Evolutionary conservation across 2,113 vertebrate genomes (phyloP), one percentile per base, ranked within the genome.

Genomic region (Corythaeola cristata): DNA sequence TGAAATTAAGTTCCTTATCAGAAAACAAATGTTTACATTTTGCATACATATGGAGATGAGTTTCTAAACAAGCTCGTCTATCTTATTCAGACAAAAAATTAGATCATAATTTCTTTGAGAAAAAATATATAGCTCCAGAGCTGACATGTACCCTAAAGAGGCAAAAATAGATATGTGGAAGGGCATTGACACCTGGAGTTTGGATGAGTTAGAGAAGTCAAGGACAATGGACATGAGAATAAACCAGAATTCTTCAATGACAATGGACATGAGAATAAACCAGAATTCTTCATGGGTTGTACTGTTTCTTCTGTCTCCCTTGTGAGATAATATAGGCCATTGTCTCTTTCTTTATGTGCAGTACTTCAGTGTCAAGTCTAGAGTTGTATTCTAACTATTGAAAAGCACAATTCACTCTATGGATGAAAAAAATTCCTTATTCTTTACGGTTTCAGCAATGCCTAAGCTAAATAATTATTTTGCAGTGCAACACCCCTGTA

Each of bases 21-120:
- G 74, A 81, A 97, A 95, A 95, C 32, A 77, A 21, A 44, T 75
- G 30, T 66, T 96, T 92, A 83, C 89, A n/a, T 26, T 89, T 90
- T 93, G 12, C 5, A 8, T 55, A 33, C 55, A 23, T 16, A 17
- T 35, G 16, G 9, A 81, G 27, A 30, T 22, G 12, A 39, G 16
- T 64, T 19, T 96, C 86, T 95, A 94, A 44, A 73, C 60, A 71
- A 74, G n/a, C 3, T 93, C 79, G 92, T 88, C 68, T 94, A 96
- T 96, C 94, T 88, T 88, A 78, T 69, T 84, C 56, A 89, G 68
- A 14, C 85, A 96, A 88, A 90, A 37, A 68, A 95, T 23, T 33
- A 82, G 2, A 30, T 60, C 13, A 7, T 19, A 23, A 32, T 45
- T 73, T 73, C 14, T 21, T 21, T 52, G 21, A 18, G 23, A 41